Conservation (phyloP, 2,797 vertebrate species). For the Cetoscarus ocellatus region DNA sequence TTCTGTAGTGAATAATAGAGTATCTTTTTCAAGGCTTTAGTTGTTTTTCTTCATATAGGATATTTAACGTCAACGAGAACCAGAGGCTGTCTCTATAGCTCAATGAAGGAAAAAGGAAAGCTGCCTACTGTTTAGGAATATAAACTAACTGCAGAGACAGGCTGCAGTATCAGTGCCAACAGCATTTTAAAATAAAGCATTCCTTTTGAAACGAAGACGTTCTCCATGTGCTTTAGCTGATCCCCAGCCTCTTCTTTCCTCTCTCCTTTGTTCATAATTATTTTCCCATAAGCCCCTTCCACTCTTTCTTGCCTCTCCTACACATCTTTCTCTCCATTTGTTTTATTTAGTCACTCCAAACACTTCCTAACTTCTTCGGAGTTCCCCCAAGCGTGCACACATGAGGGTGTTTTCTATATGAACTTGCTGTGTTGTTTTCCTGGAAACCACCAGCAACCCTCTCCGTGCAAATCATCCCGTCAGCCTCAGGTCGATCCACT, state of each 20-base stretch:
- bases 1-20: neutral
- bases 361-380: constrained; percentile 3
- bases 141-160: constrained; percentile 14
- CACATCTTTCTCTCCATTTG: neutral
- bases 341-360: neutral
- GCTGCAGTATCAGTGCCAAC: neutral
- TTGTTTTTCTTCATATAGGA: neutral
- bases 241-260: constrained; percentile 32
- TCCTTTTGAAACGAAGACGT: constrained; percentile 33
- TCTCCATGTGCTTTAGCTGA: constrained; percentile 12
- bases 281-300: constrained; percentile 23
- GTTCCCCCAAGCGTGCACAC: neutral
- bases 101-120: constrained; percentile 17
- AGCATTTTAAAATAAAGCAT: constrained; percentile 21
- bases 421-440: constrained; percentile 13
- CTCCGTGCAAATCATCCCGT: constrained; percentile 40
- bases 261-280: constrained; percentile 28
- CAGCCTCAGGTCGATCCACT: constrained; percentile 13
- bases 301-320: constrained; percentile 3
- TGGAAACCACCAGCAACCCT: constrained; percentile 17
- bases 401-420: constrained; percentile 13
- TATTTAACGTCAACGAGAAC: neutral
- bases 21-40: neutral
- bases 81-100: neutral
- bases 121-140: constrained; percentile 25